phyloP scores from a whole-genome alignment of 2,113 vertebrate genomes.

The Scolopax mira region DNA sequence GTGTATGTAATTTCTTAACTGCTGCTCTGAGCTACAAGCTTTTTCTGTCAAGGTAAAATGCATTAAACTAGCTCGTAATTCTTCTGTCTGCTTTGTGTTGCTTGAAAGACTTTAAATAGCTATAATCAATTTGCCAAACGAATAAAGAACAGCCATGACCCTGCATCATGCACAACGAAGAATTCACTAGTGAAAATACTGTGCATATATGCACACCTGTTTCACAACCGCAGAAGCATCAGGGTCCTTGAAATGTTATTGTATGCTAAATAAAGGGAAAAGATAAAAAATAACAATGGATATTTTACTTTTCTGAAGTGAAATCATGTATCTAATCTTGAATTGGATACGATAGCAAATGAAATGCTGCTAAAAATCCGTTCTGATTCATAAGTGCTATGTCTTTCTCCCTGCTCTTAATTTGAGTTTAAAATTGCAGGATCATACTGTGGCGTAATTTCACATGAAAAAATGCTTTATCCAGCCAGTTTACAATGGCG shows the following conservation, averaged over 20 bases:
- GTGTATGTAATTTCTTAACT: conserved; percentile 32
- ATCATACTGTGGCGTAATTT: background rate
- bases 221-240: conserved; percentile 41
- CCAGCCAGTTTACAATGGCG: background rate
- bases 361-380: conserved; percentile 7
- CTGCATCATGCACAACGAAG: conserved; percentile 16
- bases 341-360: conserved; percentile 19
- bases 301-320: conserved; percentile 20
- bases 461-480: background rate
- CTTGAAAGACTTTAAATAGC: conserved; percentile 63
- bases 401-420: conserved; percentile 4
- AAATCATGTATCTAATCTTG: conserved; percentile 29
- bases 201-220: conserved; percentile 15
- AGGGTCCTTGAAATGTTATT: conserved; percentile 58
- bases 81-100: conserved; percentile 63
- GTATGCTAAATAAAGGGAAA: conserved; percentile 45
- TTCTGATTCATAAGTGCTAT: background rate
- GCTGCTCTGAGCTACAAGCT: conserved; percentile 32
- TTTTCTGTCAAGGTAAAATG: conserved; percentile 62
- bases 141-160: conserved; percentile 56
- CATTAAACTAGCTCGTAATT: conserved; percentile 63
- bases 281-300: conserved; percentile 22
- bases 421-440: conserved; percentile 41
- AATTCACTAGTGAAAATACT: conserved; percentile 39
- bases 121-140: conserved; percentile 61